phyloP scores from a whole-genome alignment of 2,888 invertebrate species.

The Anoplius nigerrimus region DNA sequence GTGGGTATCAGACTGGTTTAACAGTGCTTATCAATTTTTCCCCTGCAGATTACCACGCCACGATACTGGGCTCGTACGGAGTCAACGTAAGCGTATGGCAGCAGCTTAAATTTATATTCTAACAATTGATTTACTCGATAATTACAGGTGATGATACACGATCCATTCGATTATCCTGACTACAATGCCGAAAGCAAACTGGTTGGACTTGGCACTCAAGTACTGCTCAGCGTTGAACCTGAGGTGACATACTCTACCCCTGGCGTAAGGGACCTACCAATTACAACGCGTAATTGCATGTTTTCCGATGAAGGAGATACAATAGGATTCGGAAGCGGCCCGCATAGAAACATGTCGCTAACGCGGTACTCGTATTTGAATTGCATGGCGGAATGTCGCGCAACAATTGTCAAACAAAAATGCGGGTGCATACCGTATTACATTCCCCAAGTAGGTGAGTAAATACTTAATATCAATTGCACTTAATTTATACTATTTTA shows the following conservation, averaged over 20 bases:
- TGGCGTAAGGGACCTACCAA: conserved; percentile 76
- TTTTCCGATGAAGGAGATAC: conserved; percentile 77
- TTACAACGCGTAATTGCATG: conserved; percentile 78
- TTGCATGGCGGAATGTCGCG: conserved; percentile 80
- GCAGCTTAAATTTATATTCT: background rate
- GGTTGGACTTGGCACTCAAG: conserved; percentile 78
- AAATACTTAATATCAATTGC: background rate
- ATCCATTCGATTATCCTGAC: conserved; percentile 81
- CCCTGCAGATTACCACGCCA: conserved; percentile 80
- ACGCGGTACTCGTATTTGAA: conserved; percentile 80
- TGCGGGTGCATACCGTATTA: conserved; percentile 81
- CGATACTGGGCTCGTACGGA: conserved; percentile 80
- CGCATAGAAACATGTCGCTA: conserved; percentile 67
- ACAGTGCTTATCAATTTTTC: conserved; percentile 79
- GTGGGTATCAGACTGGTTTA: conserved; percentile 83
- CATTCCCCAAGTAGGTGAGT: conserved; percentile 75
- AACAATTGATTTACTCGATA: background rate
- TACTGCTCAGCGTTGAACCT: conserved; percentile 80
- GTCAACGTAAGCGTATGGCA: conserved; percentile 74
- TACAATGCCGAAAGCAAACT: conserved; percentile 79
- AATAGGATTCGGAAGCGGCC: background rate
- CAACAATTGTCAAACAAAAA: conserved; percentile 72
- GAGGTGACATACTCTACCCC: conserved; percentile 80
- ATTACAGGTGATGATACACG: conserved; percentile 79
- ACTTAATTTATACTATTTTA: background rate